Base-by-base conservation (phyloP, 2,113 vertebrate species). In the Trichomycterus rosablanca region DNA sequence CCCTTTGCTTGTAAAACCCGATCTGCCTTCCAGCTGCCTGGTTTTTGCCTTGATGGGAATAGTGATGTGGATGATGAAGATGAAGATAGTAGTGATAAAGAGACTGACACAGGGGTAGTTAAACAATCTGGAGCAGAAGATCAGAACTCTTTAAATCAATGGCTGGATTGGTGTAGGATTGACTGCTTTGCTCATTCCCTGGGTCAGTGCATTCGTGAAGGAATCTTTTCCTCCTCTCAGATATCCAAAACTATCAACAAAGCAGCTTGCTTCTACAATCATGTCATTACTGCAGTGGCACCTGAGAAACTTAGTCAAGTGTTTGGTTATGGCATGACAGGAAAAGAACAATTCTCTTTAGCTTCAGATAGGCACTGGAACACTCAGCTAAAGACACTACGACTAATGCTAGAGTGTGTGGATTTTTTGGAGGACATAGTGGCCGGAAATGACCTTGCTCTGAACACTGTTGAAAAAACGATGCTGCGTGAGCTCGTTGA, bases 381-480 rank as follows among this genome's bases (percentile, higher is more conserved):
- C 20, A 43, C 71, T 44, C 86, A 89, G 67, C 82, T 88, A 8
- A 89, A 88, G 76, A 83, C 79, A 59, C 45, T 89, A 16, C 76
- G 84, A 2, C 82, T 81, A 39, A 78, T 89, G 53, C 66, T 89
- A 37, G 86, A 88, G 59, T 87, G 85, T 0, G 65, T 85, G 63
- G 86, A 89, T 16, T 84, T 89, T 57, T 71, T 89, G 50, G 87
- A 87, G 71, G 87, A 89, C 68, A 63, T 89, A 60, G 84, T 85
- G 8, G 83, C 82, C 49, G 76, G 83, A 12, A 82, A 76, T 34
- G 86, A 87, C 66, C 49, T 87, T 64, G 71, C 73, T 0, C 74
- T 87, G 20, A 66, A 67, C 23, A 54, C 16, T 20, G 59, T 78
- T 20, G 87, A 89, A 62, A 75, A 83, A 71, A 78, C 74, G 2